Percentiles rank a stretch among this genome's conserved stretches.
Conservation (phyloP, 2,113 vertebrate species). For the Sakesphorus luctuosus region DNA sequence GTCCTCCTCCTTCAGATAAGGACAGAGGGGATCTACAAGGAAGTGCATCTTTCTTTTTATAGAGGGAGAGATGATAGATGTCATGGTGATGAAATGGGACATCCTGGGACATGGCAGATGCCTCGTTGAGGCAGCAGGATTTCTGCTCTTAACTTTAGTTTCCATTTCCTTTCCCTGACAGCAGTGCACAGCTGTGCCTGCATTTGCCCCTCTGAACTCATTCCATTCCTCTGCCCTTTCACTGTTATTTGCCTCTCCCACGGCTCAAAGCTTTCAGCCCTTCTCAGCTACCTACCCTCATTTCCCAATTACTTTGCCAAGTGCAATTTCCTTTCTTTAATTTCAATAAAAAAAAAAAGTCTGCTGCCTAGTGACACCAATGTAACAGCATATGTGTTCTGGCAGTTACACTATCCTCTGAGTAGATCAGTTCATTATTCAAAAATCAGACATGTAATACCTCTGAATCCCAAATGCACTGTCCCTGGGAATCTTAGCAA, state of each 20-base stretch:
- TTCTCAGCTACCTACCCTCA: neutral
- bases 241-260: neutral
- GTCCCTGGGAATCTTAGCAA: neutral
- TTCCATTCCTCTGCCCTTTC: slow-evolving; percentile 30
- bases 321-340: slow-evolving; percentile 29
- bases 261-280: neutral
- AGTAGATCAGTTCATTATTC: neutral
- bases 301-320: neutral
- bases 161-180: slow-evolving; percentile 15
- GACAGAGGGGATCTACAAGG: neutral
- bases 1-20: neutral
- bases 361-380: neutral
- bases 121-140: neutral
- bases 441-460: neutral
- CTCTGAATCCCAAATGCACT: neutral
- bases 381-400: neutral
- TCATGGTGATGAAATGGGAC: neutral
- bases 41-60: slow-evolving; percentile 30
- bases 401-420: neutral
- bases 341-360: neutral
- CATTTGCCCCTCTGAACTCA: neutral
- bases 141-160: neutral
- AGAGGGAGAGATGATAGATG: neutral
- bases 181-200: neutral
- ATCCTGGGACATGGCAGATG: neutral